These are phyloP conservation scores for Phenganax stokvisi DNA, from an alignment of 92 coral and sea anemone genomes.

Conservation along the genomic window DNA sequence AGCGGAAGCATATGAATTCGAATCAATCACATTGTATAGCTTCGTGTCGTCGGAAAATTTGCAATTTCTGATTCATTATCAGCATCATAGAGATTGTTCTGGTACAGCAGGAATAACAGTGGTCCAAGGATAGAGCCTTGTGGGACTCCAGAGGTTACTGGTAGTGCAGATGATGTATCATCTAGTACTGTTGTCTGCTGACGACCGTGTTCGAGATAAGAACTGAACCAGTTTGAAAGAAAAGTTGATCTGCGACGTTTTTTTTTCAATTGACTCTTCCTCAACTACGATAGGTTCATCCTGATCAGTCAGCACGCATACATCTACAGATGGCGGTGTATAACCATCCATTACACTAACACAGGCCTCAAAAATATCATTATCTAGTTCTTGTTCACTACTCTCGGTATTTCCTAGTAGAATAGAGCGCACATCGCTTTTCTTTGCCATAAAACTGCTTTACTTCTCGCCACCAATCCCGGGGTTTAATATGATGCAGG, in stretches of 20 bases:
- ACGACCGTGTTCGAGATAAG: neutral
- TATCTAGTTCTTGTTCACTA: too few species aligned
- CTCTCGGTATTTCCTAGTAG: too few species aligned
- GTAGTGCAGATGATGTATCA: neutral
- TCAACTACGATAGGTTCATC: conserved; percentile 46
- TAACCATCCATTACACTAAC: too few species aligned
- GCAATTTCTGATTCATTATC: neutral
- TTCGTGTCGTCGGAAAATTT: neutral
- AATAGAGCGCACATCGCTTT: too few species aligned
- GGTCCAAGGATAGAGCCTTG: neutral
- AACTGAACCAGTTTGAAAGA: neutral
- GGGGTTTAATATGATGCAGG: too few species aligned
- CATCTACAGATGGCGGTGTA: too few species aligned
- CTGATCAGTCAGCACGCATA: too few species aligned
- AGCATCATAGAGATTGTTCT: neutral
- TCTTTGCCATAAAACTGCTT: too few species aligned
- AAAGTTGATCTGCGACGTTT: conserved; percentile 28
- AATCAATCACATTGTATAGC: too few species aligned
- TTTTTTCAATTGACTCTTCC: conserved; percentile 30
- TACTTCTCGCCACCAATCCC: too few species aligned
- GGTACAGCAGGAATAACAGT: neutral
- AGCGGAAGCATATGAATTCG: too few species aligned
- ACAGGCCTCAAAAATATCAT: too few species aligned
- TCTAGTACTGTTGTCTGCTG: neutral
- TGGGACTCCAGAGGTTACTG: neutral